Evolutionary conservation across 2,888 invertebrate species (phyloP), one percentile per base, ranked within the genome.

Genomic region (Megamerina dolium): DNA sequence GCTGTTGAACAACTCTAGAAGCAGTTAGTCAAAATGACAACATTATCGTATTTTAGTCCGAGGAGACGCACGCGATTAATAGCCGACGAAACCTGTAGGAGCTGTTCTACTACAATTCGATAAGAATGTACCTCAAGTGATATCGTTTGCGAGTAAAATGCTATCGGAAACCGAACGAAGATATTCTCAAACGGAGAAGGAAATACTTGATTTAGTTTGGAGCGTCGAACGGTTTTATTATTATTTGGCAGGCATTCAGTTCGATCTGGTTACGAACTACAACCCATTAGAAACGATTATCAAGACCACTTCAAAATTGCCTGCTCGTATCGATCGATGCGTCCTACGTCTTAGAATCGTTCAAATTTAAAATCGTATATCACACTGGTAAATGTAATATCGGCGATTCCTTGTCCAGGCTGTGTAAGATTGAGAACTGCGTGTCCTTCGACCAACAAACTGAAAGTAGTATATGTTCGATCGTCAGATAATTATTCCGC

Each of bases 141-240:
- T 53, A 19, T 46, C 43, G 13, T 52, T 50, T 16, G 47, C 44
- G 2, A 53, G 53, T 19, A 53, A 51, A 23, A 48, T 45, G 26
- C 39, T 53, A 9, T 53, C 51, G 4, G 45, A 43, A 5, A 45
- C 47, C 5, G 48, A 51, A 35, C 43, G 43, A 12, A 41, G 46
- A 29, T 52, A 50, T 16, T 47, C 50, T 1, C 50, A 51, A 29
- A 50, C 51, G 5, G 51, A 51, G 36, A 53, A 53, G 20, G 49
- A 53, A 21, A 50, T 45, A 31, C 35, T 53, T 2, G 46, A 48
- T 16, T 27, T 51, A 2, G 49, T 46, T 1, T 51, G 49, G 50
- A 38, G 47, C 1, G 51, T 51, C 2, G 51, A 53, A 21, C 45
- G 43, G 26, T 53, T 50, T 14, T 43, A 47, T 18, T 53, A 50